phyloP scores from a whole-genome alignment of 2,113 vertebrate species.

The Leucopternis melanops region DNA sequence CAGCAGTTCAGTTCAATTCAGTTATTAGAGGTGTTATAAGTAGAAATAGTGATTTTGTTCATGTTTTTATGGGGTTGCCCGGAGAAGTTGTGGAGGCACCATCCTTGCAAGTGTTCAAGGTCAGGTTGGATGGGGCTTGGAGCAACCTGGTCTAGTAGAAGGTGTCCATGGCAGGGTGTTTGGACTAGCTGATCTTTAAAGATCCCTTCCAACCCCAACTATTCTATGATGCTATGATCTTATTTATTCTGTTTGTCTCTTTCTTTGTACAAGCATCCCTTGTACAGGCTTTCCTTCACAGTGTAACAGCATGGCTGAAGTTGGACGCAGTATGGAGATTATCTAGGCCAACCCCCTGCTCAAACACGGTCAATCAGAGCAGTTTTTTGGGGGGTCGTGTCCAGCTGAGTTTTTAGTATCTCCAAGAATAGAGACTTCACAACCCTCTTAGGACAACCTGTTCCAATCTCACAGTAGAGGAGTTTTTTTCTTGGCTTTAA shows the following conservation, averaged over 20 bases:
- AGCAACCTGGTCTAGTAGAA: too few relatives aligned
- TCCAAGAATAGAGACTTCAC: not conserved
- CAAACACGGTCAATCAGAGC: not conserved
- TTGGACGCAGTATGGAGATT: not conserved
- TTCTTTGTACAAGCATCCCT: too few relatives aligned
- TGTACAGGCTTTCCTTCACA: not conserved
- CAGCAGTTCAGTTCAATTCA: not conserved
- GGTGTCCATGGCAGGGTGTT: too few relatives aligned
- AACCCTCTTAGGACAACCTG: not conserved
- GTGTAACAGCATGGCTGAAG: too few relatives aligned
- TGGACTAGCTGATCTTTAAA: too few relatives aligned
- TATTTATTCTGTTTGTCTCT: not conserved
- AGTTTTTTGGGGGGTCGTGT: not conserved
- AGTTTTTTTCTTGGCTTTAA: not conserved
- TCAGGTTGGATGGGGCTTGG: too few relatives aligned
- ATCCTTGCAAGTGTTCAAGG: too few relatives aligned
- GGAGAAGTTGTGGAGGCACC: too few relatives aligned
- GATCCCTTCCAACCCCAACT: too few relatives aligned
- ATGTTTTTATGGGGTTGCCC: not conserved
- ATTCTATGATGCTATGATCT: not conserved
- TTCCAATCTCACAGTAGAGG: not conserved
- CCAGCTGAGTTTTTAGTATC: not conserved
- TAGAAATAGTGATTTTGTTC: slow-evolving; percentile 8
- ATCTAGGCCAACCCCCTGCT: not conserved
- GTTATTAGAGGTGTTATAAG: not conserved